phyloP scores from a whole-genome alignment of 2,797 vertebrate species.

The Artibeus jamaicensis region DNA sequence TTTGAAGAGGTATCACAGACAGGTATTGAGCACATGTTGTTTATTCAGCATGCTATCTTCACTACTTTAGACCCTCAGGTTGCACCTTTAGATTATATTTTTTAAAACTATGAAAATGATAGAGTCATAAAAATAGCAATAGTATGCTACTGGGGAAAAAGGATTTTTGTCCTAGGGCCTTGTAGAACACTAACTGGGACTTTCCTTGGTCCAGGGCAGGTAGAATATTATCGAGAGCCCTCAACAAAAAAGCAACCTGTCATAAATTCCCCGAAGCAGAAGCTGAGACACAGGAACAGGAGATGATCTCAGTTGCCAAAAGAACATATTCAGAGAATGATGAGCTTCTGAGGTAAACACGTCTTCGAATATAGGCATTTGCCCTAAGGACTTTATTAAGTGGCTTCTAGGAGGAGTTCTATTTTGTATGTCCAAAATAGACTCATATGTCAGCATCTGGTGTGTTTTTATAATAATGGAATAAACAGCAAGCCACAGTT shows the following conservation, averaged over 20 bases:
- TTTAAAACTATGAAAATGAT: constrained; percentile 67
- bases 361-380: constrained; percentile 43
- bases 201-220: constrained; percentile 39
- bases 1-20: background rate
- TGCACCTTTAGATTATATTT: constrained; percentile 63
- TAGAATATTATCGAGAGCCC: constrained; percentile 46
- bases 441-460: constrained; percentile 40
- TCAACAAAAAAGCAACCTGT: constrained; percentile 38
- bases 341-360: constrained; percentile 48
- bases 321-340: constrained; percentile 51
- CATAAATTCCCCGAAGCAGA: constrained; percentile 55
- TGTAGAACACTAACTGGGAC: constrained; percentile 11
- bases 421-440: constrained; percentile 61
- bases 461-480: constrained; percentile 1
- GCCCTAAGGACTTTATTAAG: constrained; percentile 57
- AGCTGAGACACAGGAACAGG: background rate
- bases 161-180: constrained; percentile 57
- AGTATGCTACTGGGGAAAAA: constrained; percentile 15
- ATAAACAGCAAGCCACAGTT: constrained; percentile 62
- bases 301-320: constrained; percentile 34
- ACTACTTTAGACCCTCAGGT: constrained; percentile 63
- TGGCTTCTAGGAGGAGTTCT: constrained; percentile 54
- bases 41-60: constrained; percentile 49
- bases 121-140: constrained; percentile 60
- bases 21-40: constrained; percentile 43